phyloP scores from a whole-genome alignment of 2,888 invertebrate genomes.

The Agrotis puta region DNA sequence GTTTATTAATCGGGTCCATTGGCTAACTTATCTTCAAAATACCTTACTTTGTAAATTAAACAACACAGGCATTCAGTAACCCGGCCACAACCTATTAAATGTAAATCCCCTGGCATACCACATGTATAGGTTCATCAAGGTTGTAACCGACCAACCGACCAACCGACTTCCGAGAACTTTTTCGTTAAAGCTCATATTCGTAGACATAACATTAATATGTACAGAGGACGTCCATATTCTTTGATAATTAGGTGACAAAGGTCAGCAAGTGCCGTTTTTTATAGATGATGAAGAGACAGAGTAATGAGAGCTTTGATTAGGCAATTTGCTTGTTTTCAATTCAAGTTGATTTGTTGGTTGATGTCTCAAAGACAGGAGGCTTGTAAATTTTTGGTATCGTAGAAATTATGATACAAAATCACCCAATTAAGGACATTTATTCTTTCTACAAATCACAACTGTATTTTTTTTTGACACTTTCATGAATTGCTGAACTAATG shows the following conservation, averaged over 20 bases:
- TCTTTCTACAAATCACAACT: too few relatives aligned
- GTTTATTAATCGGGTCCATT: background rate
- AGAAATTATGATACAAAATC: too few relatives aligned
- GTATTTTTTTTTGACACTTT: too few relatives aligned
- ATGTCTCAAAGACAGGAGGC: too few relatives aligned
- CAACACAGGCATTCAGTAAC: background rate
- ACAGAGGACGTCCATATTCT: background rate
- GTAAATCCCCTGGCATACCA: conserved; percentile 35
- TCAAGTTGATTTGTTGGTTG: background rate
- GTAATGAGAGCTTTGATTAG: background rate
- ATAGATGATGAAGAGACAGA: background rate
- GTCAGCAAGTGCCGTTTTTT: background rate
- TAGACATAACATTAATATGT: conserved; percentile 49
- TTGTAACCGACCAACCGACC: conserved; percentile 3
- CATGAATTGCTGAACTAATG: too few relatives aligned
- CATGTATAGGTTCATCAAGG: conserved; percentile 12
- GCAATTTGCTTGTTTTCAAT: background rate
- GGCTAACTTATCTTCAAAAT: background rate
- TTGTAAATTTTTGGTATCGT: too few relatives aligned
- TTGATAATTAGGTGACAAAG: conserved; percentile 20
- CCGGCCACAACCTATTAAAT: background rate
- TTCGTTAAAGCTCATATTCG: conserved; percentile 53
- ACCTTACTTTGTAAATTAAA: background rate
- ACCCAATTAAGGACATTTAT: too few relatives aligned
- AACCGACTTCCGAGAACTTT: conserved; percentile 55